Conservation (phyloP, 1,140 invertebrate genomes). For the Drosophila bifasciata region DNA sequence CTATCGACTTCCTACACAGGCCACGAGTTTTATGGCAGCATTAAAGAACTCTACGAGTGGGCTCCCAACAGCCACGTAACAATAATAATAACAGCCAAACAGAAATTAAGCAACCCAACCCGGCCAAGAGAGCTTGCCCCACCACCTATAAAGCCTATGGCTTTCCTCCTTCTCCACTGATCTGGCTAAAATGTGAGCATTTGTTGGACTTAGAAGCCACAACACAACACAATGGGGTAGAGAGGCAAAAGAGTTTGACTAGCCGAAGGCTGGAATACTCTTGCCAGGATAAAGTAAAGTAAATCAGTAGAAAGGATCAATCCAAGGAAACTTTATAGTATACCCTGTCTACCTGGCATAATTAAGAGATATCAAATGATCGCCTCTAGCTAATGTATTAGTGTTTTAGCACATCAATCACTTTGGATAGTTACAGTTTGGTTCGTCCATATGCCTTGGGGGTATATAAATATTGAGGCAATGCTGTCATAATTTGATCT, state of each 20-base stretch:
- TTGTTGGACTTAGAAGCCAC: not conserved
- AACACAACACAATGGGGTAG: too few species aligned
- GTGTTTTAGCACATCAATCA: slow-evolving; percentile 27
- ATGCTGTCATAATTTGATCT: slow-evolving; percentile 45
- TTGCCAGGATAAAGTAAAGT: too few species aligned
- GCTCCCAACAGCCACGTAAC: slow-evolving; percentile 16
- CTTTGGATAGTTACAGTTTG: not conserved
- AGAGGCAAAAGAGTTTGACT: too few species aligned
- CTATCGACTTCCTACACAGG: slow-evolving; percentile 42
- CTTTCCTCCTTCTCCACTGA: slow-evolving; percentile 2
- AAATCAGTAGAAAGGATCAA: too few species aligned
- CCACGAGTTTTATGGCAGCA: not conserved
- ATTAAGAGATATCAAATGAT: slow-evolving; percentile 3
- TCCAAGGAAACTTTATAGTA: too few species aligned
- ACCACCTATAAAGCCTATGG: too few species aligned
- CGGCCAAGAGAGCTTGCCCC: not conserved
- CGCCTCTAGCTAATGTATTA: slow-evolving; percentile 10
- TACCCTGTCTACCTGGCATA: too few species aligned
- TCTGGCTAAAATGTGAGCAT: not conserved
- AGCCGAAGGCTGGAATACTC: too few species aligned
- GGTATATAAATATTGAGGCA: too few species aligned
- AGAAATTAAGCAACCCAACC: slow-evolving; percentile 11
- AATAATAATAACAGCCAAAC: slow-evolving; percentile 31
- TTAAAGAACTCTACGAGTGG: slow-evolving; percentile 42
- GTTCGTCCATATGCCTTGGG: not conserved